These are phyloP conservation scores for Kryptolebias marmoratus DNA, from an alignment of 2,113 vertebrate species.

Conservation along the genomic window DNA sequence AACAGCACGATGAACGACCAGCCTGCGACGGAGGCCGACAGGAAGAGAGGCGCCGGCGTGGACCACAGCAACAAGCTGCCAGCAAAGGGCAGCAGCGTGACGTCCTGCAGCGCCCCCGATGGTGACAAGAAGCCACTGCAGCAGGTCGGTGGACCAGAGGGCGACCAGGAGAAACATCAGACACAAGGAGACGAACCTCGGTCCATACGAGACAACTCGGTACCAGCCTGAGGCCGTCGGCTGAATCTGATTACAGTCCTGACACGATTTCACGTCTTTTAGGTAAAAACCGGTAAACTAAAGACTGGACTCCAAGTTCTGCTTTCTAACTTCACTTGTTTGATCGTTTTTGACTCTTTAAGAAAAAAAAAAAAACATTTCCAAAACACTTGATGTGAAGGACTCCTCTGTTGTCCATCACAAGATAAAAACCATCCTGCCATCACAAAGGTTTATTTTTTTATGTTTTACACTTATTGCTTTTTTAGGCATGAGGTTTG, in stretches of 20 bases:
- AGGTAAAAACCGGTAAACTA: neutral
- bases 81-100: neutral
- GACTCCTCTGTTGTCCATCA: too few species aligned
- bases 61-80: neutral
- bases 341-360: neutral
- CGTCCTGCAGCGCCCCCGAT: constrained; percentile 12
- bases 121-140: constrained; percentile 9
- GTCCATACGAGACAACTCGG: neutral
- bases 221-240: neutral
- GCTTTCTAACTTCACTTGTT: neutral
- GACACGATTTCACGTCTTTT: neutral
- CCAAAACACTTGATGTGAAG: too few species aligned
- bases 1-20: constrained; percentile 60
- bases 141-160: constrained; percentile 6
- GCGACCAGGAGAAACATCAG: neutral
- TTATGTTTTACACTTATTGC: neutral
- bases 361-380: neutral
- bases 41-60: neutral
- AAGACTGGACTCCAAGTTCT: neutral
- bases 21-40: neutral
- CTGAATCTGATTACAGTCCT: neutral
- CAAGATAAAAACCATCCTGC: neutral
- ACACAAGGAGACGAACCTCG: neutral
- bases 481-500: neutral
- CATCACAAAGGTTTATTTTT: neutral